These are phyloP conservation scores for Ostrea edulis DNA, from an alignment of 1,140 invertebrate genomes.

Conservation along the genomic window DNA sequence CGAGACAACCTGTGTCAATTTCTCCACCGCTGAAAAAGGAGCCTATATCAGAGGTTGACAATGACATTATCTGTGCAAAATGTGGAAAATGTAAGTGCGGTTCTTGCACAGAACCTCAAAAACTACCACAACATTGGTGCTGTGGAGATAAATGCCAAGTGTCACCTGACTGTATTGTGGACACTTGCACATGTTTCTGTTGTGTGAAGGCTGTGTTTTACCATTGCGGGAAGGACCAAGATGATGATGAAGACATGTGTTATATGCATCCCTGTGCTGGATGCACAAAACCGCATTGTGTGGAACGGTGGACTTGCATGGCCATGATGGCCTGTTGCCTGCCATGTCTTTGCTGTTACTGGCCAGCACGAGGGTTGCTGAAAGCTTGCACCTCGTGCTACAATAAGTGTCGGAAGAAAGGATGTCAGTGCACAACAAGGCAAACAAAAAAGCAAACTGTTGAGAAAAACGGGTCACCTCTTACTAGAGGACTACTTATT, in stretches of 20 bases:
- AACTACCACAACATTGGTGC: conserved; percentile 92
- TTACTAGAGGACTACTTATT: conserved; percentile 54
- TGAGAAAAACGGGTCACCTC: conserved; percentile 55
- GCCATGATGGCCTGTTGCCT: conserved; percentile 87
- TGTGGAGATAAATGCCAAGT: conserved; percentile 92
- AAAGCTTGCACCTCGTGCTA: conserved; percentile 89
- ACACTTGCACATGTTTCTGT: conserved; percentile 94
- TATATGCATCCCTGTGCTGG: conserved; percentile 93
- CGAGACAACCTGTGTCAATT: conserved; percentile 65
- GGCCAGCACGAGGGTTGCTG: conserved; percentile 91
- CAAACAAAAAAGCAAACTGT: conserved; percentile 56
- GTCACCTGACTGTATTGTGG: conserved; percentile 91
- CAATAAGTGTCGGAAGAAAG: conserved; percentile 87
- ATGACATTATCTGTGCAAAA: conserved; percentile 88
- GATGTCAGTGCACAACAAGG: conserved; percentile 80
- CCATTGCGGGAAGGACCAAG: conserved; percentile 90
- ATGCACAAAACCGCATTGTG: conserved; percentile 82
- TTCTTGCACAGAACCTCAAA: conserved; percentile 90
- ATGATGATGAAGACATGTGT: conserved; percentile 83
- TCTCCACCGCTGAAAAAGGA: conserved; percentile 72
- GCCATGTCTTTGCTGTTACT: conserved; percentile 94
- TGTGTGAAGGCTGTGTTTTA: conserved; percentile 95
- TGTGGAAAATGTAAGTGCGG: conserved; percentile 93
- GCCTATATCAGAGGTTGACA: conserved; percentile 71
- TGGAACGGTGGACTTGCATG: conserved; percentile 91